phyloP scores from a whole-genome alignment of 2,113 vertebrate genomes.

The Leptosomus discolor region DNA sequence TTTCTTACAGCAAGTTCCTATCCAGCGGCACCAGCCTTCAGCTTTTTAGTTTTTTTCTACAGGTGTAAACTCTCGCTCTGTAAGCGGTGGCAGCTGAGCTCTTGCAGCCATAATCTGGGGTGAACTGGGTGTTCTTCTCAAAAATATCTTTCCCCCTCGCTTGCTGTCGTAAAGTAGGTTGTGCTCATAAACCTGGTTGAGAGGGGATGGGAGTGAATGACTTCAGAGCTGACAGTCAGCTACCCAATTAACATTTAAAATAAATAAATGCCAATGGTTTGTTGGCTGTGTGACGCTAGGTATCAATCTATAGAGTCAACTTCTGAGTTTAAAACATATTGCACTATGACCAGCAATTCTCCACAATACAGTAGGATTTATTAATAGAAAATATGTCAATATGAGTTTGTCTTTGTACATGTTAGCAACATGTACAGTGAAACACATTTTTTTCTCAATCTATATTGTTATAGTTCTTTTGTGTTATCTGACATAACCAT shows the following conservation, averaged over 20 bases:
- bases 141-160: not conserved
- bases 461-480: constrained; percentile 51
- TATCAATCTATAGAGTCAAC: not conserved
- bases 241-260: not conserved
- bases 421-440: constrained; percentile 37
- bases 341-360: constrained; percentile 41
- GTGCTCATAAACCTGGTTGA: not conserved
- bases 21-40: not conserved
- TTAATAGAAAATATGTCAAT: constrained; percentile 51
- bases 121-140: not conserved
- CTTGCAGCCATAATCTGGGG: not conserved
- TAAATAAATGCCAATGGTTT: not conserved
- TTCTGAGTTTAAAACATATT: constrained; percentile 42
- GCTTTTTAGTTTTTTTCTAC: not conserved
- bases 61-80: not conserved
- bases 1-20: not conserved
- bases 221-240: not conserved
- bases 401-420: constrained; percentile 54
- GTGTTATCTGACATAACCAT: constrained; percentile 61
- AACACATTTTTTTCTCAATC: constrained; percentile 39
- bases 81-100: not conserved
- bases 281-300: not conserved
- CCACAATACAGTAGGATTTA: constrained; percentile 54
- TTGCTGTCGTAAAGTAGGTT: not conserved
- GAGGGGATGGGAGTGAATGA: no score